phyloP scores from a whole-genome alignment of 2,888 invertebrate species.

The Luperina nickerlii region DNA sequence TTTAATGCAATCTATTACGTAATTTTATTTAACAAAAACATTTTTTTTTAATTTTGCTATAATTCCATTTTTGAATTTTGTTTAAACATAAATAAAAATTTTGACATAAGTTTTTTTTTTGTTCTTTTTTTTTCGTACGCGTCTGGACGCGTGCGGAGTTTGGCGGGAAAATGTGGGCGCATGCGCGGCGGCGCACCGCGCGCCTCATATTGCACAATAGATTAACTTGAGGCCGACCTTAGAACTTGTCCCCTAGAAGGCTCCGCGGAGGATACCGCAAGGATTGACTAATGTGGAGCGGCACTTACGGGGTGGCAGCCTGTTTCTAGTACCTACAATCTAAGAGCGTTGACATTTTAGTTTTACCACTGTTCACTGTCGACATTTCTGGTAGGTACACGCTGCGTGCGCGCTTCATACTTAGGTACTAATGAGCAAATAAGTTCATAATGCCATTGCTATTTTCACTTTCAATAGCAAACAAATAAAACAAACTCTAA shows the following conservation, averaged over 20 bases:
- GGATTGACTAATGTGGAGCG: conserved; percentile 45
- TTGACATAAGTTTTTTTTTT: conserved; percentile 56
- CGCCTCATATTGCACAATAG: conserved; percentile 85
- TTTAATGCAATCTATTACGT: conserved; percentile 22
- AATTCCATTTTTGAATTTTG: conserved; percentile 53
- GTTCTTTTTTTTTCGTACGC: conserved; percentile 70
- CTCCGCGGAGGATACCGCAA: conserved; percentile 56
- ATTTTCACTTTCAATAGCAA: conserved; percentile 15
- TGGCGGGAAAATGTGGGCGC: conserved; percentile 87
- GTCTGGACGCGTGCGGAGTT: conserved; percentile 80
- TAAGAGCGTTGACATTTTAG: conserved; percentile 34
- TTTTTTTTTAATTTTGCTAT: conserved; percentile 20
- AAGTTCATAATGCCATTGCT: conserved; percentile 9
- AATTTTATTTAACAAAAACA: conserved; percentile 22
- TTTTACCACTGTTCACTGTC: conserved; percentile 12
- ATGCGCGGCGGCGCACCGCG: conserved; percentile 80
- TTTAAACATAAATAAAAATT: conserved; percentile 47
- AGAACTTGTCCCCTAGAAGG: conserved; percentile 70
- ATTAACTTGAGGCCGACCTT: conserved; percentile 75
- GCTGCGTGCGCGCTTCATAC: conserved; percentile 12
- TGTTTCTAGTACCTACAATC: conserved; percentile 46
- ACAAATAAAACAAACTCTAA: conserved; percentile 10
- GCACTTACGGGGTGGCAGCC: conserved; percentile 36
- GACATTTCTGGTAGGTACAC: conserved; percentile 21
- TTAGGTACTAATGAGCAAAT: conserved; percentile 34